These are phyloP conservation scores for Haemorhous mexicanus DNA, from an alignment of 2,113 vertebrate genomes.

Conservation along the genomic window DNA sequence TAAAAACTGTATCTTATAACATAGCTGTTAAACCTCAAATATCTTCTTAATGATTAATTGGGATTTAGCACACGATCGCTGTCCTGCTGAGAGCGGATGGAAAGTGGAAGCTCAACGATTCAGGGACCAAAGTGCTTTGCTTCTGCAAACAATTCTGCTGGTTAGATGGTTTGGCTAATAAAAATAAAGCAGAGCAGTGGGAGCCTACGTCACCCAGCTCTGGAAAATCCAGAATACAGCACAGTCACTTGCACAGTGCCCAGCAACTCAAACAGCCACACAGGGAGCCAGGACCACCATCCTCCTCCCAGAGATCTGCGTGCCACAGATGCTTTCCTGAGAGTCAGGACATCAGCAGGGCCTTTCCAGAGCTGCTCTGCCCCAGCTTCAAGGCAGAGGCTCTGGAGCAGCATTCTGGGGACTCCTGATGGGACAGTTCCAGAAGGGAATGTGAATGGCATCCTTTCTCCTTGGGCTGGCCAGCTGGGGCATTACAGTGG, in stretches of 20 bases:
- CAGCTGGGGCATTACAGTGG: not conserved
- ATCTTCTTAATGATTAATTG: conserved; percentile 65
- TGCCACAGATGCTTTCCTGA: not conserved
- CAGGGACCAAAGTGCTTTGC: conserved; percentile 43
- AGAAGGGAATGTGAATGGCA: not conserved
- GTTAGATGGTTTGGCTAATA: not conserved
- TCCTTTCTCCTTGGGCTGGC: not conserved
- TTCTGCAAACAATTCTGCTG: conserved; percentile 62
- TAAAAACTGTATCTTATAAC: conserved; percentile 64
- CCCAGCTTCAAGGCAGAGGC: not conserved
- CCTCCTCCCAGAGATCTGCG: not conserved
- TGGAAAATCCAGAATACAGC: not conserved
- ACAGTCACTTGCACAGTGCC: not conserved
- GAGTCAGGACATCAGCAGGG: not conserved
- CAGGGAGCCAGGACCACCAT: accelerated
- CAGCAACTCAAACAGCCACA: accelerated
- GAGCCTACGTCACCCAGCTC: not conserved
- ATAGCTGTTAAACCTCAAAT: conserved; percentile 70
- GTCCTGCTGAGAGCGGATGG: not conserved
- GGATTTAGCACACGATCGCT: conserved; percentile 38
- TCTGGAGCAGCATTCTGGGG: accelerated
- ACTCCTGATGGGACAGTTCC: not conserved
- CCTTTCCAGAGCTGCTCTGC: not conserved
- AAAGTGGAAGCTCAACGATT: conserved; percentile 9
- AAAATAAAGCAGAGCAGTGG: not conserved